Evolutionary conservation across 2,888 invertebrate genomes (phyloP).

Genomic region (Myopa tessellatipennis): DNA sequence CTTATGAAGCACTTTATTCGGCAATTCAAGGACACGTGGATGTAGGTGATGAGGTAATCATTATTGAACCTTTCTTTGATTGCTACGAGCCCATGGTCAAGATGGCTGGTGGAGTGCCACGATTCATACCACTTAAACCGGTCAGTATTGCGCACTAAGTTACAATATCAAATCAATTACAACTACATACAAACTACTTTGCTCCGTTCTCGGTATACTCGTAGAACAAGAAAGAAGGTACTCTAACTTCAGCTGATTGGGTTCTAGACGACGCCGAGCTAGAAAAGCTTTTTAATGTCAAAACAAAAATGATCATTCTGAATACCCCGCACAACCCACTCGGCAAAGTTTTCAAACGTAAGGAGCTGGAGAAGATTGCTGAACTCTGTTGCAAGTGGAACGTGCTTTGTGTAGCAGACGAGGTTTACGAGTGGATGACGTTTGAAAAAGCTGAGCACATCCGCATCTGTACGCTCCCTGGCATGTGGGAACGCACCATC

Average conservation of each 20-base stretch:
- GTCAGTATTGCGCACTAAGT: slow-evolving; percentile 70
- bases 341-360: slow-evolving; percentile 80
- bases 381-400: slow-evolving; percentile 92
- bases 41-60: slow-evolving; percentile 90
- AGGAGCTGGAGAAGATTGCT: slow-evolving; percentile 83
- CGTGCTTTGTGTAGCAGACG: slow-evolving; percentile 92
- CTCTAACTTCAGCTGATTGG: slow-evolving; percentile 83
- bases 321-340: slow-evolving; percentile 98
- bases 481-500: slow-evolving; percentile 97
- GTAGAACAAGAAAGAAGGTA: slow-evolving; percentile 65
- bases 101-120: slow-evolving; percentile 86
- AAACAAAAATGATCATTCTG: slow-evolving; percentile 94
- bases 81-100: slow-evolving; percentile 96
- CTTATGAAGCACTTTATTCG: slow-evolving; percentile 93
- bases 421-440: slow-evolving; percentile 98
- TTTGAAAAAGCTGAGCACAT: slow-evolving; percentile 86
- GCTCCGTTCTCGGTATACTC: not conserved
- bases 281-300: slow-evolving; percentile 80
- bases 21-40: slow-evolving; percentile 87
- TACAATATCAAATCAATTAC: not conserved
- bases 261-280: slow-evolving; percentile 85
- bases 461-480: slow-evolving; percentile 94
- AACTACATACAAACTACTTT: not conserved
- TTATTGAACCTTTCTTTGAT: slow-evolving; percentile 98
- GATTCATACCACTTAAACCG: slow-evolving; percentile 87